A percentile compares a stretch with the other conserved stretches of the same genome.
Evolutionary conservation across 2,888 invertebrate species (phyloP).

Genomic region (Lycia hirtaria): DNA sequence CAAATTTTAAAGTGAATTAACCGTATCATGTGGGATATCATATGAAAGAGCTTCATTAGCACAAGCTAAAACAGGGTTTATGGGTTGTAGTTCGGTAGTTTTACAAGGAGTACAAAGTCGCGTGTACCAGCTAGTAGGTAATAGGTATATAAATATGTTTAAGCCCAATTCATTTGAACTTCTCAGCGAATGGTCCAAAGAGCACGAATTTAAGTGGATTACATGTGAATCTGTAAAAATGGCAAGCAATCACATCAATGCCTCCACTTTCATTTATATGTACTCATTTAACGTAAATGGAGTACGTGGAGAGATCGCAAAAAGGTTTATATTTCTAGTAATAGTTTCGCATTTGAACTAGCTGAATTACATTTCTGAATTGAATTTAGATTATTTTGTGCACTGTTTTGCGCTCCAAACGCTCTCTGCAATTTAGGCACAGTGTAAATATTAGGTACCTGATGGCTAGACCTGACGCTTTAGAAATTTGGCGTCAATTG

Average conservation of each 20-base stretch:
- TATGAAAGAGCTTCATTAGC: too few species aligned
- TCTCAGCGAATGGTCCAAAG: not conserved
- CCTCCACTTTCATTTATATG: conserved; percentile 10
- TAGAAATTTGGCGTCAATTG: too few species aligned
- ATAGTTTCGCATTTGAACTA: not conserved
- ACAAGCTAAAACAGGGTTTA: not conserved
- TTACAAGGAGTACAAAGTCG: too few species aligned
- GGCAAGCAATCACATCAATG: conserved; percentile 12
- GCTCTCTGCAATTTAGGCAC: too few species aligned
- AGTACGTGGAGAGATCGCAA: conserved; percentile 1
- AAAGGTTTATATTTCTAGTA: conserved; percentile 5
- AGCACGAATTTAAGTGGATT: conserved; percentile 9
- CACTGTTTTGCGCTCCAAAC: too few species aligned
- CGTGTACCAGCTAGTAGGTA: too few species aligned
- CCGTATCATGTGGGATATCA: too few species aligned
- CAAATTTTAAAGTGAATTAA: too few species aligned
- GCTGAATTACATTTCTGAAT: not conserved
- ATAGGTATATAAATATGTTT: conserved; percentile 11
- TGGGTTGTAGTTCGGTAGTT: too few species aligned
- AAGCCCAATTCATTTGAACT: conserved; percentile 7
- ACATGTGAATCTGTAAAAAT: conserved; percentile 11
- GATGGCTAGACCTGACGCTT: too few species aligned
- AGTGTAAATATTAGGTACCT: not conserved
- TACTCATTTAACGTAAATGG: conserved; percentile 12
- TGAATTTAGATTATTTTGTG: not conserved